Percentiles rank a stretch among this genome's conserved stretches.
These are phyloP conservation scores for Brachionus koreanus DNA, from an alignment of 1,140 invertebrate genomes.

Conservation along the genomic window DNA sequence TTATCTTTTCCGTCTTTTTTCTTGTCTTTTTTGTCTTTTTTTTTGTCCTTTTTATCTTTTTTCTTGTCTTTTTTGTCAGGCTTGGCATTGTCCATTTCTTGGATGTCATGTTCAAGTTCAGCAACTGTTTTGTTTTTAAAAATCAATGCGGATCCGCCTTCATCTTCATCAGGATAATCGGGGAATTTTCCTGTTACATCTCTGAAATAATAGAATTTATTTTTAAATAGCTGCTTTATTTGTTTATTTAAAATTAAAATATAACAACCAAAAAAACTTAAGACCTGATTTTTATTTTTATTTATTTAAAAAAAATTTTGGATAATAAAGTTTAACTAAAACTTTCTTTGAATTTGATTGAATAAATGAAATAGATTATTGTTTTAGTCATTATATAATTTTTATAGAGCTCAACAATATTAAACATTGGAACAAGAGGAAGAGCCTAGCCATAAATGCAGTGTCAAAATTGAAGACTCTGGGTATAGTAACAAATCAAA, in stretches of 20 bases:
- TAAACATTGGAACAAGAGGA: too few relatives aligned
- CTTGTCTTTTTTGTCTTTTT: conserved; percentile 49
- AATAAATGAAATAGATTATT: too few relatives aligned
- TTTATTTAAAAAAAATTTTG: too few relatives aligned
- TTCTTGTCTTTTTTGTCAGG: conserved; percentile 53
- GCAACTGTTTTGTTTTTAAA: conserved; percentile 64
- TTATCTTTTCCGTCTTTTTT: conserved; percentile 49
- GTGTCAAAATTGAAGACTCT: too few relatives aligned
- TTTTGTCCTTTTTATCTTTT: conserved; percentile 51
- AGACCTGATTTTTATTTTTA: too few relatives aligned
- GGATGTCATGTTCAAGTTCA: conserved; percentile 57
- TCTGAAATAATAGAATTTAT: conserved; percentile 48
- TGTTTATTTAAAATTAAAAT: neutral
- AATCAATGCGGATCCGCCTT: conserved; percentile 76
- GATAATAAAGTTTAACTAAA: too few relatives aligned
- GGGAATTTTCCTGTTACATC: conserved; percentile 76
- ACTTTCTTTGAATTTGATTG: too few relatives aligned
- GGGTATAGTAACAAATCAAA: too few relatives aligned
- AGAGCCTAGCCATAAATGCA: too few relatives aligned
- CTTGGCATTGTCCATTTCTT: conserved; percentile 51
- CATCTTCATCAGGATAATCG: conserved; percentile 81
- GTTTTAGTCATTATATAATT: too few relatives aligned
- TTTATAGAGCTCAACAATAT: too few relatives aligned
- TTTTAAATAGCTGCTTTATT: neutral
- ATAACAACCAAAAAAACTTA: neutral